A percentile compares a stretch with the other conserved stretches of the same genome.
phyloP scores from a whole-genome alignment of 2,888 invertebrate species.

The Leptopilina myrica region DNA sequence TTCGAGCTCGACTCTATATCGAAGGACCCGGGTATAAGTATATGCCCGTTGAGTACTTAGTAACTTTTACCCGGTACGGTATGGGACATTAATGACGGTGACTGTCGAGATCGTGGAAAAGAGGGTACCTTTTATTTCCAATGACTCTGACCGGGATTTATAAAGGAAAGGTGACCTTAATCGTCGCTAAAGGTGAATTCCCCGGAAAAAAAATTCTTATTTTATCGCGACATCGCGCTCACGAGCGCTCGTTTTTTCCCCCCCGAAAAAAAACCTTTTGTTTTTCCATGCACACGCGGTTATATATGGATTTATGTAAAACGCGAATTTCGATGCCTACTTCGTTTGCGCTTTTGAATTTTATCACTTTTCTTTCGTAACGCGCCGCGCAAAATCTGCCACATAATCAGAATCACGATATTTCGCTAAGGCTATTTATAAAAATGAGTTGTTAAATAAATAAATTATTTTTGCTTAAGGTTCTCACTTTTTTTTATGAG shows the following conservation, averaged over 20 bases:
- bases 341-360: constrained; percentile 22
- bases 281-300: constrained; percentile 37
- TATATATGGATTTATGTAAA: constrained; percentile 41
- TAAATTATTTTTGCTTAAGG: no score
- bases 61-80: constrained; percentile 58
- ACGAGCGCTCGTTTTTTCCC: constrained; percentile 41
- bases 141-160: constrained; percentile 53
- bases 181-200: constrained; percentile 58
- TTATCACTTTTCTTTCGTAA: constrained; percentile 30
- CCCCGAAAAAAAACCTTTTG: constrained; percentile 3
- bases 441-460: no score
- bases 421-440: not conserved
- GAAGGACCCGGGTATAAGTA: constrained; percentile 63
- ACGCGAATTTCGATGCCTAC: constrained; percentile 36
- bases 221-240: constrained; percentile 53
- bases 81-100: constrained; percentile 60
- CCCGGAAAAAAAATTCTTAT: constrained; percentile 54
- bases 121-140: constrained; percentile 58
- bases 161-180: constrained; percentile 55
- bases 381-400: not conserved
- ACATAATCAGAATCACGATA: constrained; percentile 16
- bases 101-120: constrained; percentile 60
- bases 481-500: no score
- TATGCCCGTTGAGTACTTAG: constrained; percentile 51
- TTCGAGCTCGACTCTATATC: constrained; percentile 56